Evolutionary conservation across 2,797 vertebrate genomes (phyloP).

Genomic region (Centroberyx gerrardi): DNA sequence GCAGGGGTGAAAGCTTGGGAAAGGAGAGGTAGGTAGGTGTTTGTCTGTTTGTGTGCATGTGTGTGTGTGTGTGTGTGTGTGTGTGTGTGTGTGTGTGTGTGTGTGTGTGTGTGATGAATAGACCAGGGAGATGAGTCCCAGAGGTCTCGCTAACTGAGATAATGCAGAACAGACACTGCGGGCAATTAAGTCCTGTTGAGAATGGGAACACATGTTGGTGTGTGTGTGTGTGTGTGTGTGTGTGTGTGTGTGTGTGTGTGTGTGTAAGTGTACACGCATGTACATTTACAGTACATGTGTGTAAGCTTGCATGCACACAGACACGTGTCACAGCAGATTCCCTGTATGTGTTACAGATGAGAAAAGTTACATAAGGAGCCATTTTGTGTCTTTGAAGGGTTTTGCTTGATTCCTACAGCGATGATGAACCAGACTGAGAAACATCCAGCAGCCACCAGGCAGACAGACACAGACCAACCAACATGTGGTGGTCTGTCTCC

Average conservation of each 20-base stretch:
- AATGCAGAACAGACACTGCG: conserved; percentile 1
- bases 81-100: conserved; percentile 15
- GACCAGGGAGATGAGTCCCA: background rate
- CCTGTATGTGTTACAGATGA: background rate
- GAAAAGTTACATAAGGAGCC: background rate
- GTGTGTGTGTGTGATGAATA: background rate
- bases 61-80: conserved; percentile 22
- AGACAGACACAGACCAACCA: too few relatives aligned
- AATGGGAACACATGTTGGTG: background rate
- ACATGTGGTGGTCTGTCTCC: too few relatives aligned
- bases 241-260: conserved; percentile 9
- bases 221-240: background rate
- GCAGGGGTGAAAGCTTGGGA: background rate
- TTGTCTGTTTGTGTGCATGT: background rate
- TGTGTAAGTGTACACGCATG: conserved; percentile 1
- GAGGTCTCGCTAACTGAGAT: conserved; percentile 4
- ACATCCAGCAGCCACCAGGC: too few relatives aligned
- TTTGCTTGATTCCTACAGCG: background rate
- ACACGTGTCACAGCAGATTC: background rate
- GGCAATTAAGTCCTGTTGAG: conserved; percentile 5
- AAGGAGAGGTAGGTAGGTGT: background rate
- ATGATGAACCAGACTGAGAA: background rate
- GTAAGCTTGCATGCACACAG: background rate
- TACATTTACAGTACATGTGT: background rate
- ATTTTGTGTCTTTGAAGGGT: background rate